Base-by-base conservation (phyloP, 2,888 invertebrate species). In the Campopleginae sp. region DNA sequence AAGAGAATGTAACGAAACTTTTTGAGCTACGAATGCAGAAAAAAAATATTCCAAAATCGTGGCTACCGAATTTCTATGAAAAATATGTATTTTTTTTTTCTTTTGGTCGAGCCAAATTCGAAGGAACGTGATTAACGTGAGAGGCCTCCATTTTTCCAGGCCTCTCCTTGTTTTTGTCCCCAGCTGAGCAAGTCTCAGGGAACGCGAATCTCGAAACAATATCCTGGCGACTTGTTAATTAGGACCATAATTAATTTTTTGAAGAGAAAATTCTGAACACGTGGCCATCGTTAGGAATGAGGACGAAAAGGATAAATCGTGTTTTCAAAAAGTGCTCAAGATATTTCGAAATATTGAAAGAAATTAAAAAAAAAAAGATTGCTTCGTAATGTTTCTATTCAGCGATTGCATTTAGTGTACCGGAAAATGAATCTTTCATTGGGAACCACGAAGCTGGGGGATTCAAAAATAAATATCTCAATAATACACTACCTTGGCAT, bases 401-500 rank as follows among this genome's bases (percentile, higher is more conserved):
- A 14, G 58, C 27, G 27, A 58, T 58, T 27, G 14, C 6, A 58
- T 58, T 58, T 58, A 14, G 14, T 27, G 8, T 27, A 27, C 27
- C 23, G 31, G 44, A 44, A 31, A 72, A 38, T 23, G 19, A 33
- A 54, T 54, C 12, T 54, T 38, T 23, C 54, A 14, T 76, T 14
- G 48, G 17, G n/a, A 17, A 14, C 38, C 10, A n/a, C 12, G 42
- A 51, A 38, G 54, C 12, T 54, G 17, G 19, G n/a, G 58, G 58
- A 72, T n/a, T 70, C 31, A 31, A 54, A 51, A 63, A 27, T 54
- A 14, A 75, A 44, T 70, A 23, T 48, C 19, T 44, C 42, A 66
- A 48, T 42, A 61, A 85, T 86, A 88, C 94, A 94, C 91, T 87
- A 97, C 94, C 97, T 97, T 92, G 96, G 96, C 92, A 96, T 96